phyloP scores from a whole-genome alignment of 2,888 invertebrate genomes.

The Scotopteryx bipunctaria region DNA sequence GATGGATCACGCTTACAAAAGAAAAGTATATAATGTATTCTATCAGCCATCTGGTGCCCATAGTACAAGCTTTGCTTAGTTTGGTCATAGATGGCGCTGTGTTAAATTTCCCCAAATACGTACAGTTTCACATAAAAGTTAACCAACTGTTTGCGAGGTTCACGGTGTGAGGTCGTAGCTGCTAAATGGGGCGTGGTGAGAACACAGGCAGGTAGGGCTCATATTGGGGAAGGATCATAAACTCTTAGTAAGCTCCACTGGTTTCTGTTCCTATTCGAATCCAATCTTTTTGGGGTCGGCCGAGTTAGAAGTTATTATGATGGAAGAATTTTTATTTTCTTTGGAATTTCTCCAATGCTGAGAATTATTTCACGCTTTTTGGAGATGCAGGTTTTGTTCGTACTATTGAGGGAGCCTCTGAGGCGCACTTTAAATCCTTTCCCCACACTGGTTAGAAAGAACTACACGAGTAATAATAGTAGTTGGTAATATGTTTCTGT shows the following conservation, averaged over 20 bases:
- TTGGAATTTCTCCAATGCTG: not conserved
- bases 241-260: constrained; percentile 22
- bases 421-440: no score
- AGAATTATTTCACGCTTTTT: not conserved
- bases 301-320: constrained; percentile 23
- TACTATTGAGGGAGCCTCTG: not conserved
- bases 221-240: constrained; percentile 27
- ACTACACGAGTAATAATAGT: no score
- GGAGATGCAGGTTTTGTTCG: not conserved
- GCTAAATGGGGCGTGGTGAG: constrained; percentile 26
- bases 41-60: no score
- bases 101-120: no score
- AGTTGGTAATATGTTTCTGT: no score
- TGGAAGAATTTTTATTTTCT: constrained; percentile 10
- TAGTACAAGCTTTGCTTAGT: no score
- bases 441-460: no score
- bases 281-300: constrained; percentile 28
- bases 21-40: no score
- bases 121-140: constrained; percentile 6
- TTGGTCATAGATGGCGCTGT: no score
- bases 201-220: constrained; percentile 23
- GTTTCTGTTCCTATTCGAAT: constrained; percentile 18
- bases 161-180: constrained; percentile 7
- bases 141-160: not conserved
- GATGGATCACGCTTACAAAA: no score